Conservation (phyloP, 2,888 invertebrate genomes). For the Charanyca ferruginea region DNA sequence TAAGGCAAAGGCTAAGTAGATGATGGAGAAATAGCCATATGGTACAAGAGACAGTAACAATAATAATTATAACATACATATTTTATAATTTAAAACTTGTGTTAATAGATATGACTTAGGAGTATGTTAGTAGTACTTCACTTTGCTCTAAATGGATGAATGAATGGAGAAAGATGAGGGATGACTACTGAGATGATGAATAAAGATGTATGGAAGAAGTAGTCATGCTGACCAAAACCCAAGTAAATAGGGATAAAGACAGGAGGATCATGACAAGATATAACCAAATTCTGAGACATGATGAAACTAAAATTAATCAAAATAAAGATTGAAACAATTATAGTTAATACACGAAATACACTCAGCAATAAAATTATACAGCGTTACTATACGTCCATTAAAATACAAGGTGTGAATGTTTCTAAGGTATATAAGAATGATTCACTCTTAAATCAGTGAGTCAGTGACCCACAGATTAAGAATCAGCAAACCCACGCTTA, state of each 20-base stretch:
- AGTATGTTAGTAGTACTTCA: no score
- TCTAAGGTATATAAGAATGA: conserved; percentile 43
- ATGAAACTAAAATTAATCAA: conserved; percentile 9
- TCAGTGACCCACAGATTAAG: conserved; percentile 58
- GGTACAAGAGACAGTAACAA: not conserved
- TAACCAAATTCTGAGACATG: no score
- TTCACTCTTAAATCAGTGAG: conserved; percentile 62
- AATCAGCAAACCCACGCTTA: conserved; percentile 56
- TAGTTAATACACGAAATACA: conserved; percentile 13
- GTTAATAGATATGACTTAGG: no score
- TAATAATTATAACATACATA: no score
- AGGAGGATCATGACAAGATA: not conserved
- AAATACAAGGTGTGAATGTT: conserved; percentile 50
- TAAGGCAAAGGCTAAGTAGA: not conserved
- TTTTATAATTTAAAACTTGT: no score
- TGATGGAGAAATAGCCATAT: not conserved
- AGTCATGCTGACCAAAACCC: not conserved
- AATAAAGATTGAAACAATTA: conserved; percentile 38
- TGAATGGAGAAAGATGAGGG: no score
- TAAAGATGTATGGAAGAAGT: not conserved
- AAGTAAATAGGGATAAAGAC: not conserved
- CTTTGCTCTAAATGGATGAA: no score
- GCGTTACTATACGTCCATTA: conserved; percentile 34
- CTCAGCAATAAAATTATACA: conserved; percentile 38
- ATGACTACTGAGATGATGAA: not conserved